phyloP scores from a whole-genome alignment of 2,113 vertebrate genomes.

The Castor canadensis region DNA sequence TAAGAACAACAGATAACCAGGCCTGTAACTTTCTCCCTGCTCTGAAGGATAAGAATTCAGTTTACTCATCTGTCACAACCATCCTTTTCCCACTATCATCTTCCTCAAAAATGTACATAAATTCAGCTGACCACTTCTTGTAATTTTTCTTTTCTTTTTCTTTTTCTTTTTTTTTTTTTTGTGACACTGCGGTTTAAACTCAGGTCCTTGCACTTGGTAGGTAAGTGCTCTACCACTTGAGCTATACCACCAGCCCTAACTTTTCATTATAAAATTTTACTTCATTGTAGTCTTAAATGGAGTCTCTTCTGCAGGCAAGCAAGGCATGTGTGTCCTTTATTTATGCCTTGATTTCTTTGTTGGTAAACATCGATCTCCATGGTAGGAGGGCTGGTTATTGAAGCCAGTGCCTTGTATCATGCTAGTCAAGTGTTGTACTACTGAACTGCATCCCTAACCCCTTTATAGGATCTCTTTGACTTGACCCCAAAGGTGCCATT shows the following conservation, averaged over 20 bases:
- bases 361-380: neutral
- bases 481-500: too few relatives aligned
- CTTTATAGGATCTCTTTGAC: too few relatives aligned
- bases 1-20: neutral
- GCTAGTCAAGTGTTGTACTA: too few relatives aligned
- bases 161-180: neutral
- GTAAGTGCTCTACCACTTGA: neutral
- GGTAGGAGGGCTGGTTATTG: too few relatives aligned
- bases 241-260: neutral
- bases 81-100: neutral
- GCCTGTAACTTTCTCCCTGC: neutral
- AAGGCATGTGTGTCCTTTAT: neutral
- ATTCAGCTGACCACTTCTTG: neutral
- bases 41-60: neutral
- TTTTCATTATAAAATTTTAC: neutral
- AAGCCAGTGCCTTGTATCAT: too few relatives aligned
- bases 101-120: neutral
- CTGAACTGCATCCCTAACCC: too few relatives aligned
- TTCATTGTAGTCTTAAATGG: constrained; percentile 35
- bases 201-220: neutral
- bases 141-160: neutral
- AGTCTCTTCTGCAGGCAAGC: neutral
- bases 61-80: neutral
- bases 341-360: constrained; percentile 6
- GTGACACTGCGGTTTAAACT: neutral